These are phyloP conservation scores for Bagarius yarrelli DNA, from an alignment of 2,113 vertebrate species.

Conservation along the genomic window DNA sequence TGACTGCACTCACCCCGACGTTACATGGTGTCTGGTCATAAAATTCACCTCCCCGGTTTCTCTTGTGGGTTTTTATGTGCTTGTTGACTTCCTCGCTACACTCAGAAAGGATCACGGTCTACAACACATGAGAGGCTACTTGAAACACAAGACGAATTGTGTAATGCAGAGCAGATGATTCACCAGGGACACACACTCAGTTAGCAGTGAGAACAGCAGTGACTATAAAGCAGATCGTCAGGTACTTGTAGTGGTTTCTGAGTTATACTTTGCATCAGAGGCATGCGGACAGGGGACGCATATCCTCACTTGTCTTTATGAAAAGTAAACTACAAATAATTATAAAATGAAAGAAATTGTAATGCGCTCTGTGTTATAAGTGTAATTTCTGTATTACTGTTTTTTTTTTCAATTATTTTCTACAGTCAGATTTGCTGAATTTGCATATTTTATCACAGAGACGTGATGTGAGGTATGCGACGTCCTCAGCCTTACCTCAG, in stretches of 20 bases:
- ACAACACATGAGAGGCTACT: constrained; percentile 10
- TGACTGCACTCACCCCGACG: background rate
- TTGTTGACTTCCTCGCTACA: background rate
- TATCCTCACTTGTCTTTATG: no score
- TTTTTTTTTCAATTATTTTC: no score
- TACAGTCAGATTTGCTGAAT: no score
- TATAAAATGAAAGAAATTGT: no score
- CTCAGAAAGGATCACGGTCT: background rate
- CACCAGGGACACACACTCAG: background rate
- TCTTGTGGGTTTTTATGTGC: background rate
- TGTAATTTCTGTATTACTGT: no score
- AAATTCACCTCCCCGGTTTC: background rate
- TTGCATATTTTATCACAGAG: no score
- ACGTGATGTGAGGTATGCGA: no score
- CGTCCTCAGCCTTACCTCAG: no score
- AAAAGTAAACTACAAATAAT: no score
- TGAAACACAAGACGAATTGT: background rate
- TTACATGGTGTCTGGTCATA: background rate
- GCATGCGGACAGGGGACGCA: no score
- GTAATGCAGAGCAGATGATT: constrained; percentile 4
- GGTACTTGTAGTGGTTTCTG: background rate
- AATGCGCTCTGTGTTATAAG: background rate
- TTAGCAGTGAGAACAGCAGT: background rate
- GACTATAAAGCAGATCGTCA: background rate
- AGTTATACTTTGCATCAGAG: background rate